Evolutionary conservation across 2,113 vertebrate genomes (phyloP).

Genomic region (Martes martes): DNA sequence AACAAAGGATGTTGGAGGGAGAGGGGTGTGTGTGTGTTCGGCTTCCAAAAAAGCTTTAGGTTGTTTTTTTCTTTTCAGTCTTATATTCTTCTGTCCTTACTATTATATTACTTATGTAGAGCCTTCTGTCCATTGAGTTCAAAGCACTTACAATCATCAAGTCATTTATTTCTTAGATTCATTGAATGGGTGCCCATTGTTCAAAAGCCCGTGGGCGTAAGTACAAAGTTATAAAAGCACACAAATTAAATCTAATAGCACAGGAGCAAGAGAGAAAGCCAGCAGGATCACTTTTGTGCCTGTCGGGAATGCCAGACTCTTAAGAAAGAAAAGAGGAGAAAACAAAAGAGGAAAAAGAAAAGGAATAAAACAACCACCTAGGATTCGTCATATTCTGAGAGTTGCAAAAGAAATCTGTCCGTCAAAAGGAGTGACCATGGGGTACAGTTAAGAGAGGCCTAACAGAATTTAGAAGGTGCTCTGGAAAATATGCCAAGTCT

Average conservation of each 20-base stretch:
- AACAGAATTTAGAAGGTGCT: not conserved
- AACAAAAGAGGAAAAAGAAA: constrained; percentile 32
- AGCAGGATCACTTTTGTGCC: constrained; percentile 50
- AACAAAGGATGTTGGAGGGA: constrained; percentile 23
- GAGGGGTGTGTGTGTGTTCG: not conserved
- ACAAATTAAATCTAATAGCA: constrained; percentile 72
- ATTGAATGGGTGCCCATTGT: constrained; percentile 72
- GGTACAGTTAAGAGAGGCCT: not conserved
- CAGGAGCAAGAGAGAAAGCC: constrained; percentile 56
- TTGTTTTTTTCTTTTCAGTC: constrained; percentile 38
- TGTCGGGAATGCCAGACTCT: constrained; percentile 43
- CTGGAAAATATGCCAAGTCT: not conserved
- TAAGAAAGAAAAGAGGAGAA: constrained; percentile 3
- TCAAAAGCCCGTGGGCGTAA: constrained; percentile 69
- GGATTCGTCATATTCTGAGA: not conserved
- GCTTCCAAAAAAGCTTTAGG: constrained; percentile 47
- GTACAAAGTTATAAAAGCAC: constrained; percentile 73
- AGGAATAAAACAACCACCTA: not conserved
- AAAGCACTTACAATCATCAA: constrained; percentile 72
- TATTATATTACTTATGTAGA: constrained; percentile 68
- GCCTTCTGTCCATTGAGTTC: constrained; percentile 71
- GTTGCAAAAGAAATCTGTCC: constrained; percentile 17
- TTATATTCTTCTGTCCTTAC: constrained; percentile 62
- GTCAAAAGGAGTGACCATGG: not conserved
- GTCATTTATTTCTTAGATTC: constrained; percentile 73